Evolutionary conservation across 53 echinoderm and acorn worm genomes (phyloP), one percentile per base, ranked within the genome.

Genomic region (Apostichopus leukothele): DNA sequence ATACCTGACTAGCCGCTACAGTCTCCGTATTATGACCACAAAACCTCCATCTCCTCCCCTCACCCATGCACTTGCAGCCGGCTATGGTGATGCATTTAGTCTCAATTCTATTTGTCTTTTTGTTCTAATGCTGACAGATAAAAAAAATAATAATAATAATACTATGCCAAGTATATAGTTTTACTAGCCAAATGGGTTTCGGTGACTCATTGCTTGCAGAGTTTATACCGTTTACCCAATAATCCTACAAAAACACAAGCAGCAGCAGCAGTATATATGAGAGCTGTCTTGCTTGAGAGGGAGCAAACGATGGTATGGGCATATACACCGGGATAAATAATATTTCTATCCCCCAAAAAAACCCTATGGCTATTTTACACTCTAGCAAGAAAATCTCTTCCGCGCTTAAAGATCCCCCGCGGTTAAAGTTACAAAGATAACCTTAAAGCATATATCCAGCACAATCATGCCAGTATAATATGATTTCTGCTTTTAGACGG

Each of bases 351-450:
- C 39, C 39, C 39, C 25, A 25, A 16, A n/a, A 5, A n/a, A 18
- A 16, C 71, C 71, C 85, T 13, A 67, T 85, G 85, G 85, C 66
- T 27, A 67, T 85, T 85, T 85, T 85, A 85, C 85, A 85, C 85
- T 66, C 51, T 67, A 13, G 85, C 66, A 27, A 9, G 51, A 27
- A 76, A 85, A 85, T 85, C 85, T 67, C 60, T 67, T 67, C 85
- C 50, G 85, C 85, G 85, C 66, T 85, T 39, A 39, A 67, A 85
- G 39, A 85, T 85, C 8, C 85, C 85, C 85, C 85, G 85, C 67
- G 85, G 85, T 67, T 51, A 85, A 85, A 85, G 85, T 67, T 85
- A 67, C 85, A 23, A 67, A 67, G 60, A 85, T 85, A 85, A 85
- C 85, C 63, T 63, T 67, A 60, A 18, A 50, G 63, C 85, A 63